These are phyloP conservation scores for Psephotus haematonotus DNA, from an alignment of 2,113 vertebrate genomes.

Conservation along the genomic window DNA sequence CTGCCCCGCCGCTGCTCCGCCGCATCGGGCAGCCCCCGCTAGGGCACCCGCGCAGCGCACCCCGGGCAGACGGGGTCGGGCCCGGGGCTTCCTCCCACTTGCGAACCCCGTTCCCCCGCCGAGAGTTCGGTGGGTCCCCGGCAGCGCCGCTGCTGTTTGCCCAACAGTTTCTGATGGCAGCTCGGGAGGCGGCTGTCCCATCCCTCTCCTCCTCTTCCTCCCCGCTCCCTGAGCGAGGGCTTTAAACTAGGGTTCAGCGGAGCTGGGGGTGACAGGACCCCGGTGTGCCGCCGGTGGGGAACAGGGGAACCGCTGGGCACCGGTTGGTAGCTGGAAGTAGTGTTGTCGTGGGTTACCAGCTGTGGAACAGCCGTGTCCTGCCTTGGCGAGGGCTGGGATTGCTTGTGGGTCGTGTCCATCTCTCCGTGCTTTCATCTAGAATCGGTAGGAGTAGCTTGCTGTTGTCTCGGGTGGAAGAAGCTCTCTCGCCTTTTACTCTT, in stretches of 20 bases:
- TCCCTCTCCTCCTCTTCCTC: not conserved
- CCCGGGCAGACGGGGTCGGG: not conserved
- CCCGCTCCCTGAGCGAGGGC: not conserved
- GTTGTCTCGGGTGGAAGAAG: not conserved
- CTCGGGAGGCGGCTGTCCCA: slow-evolving; percentile 16
- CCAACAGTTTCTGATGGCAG: not conserved
- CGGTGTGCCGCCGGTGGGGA: not conserved
- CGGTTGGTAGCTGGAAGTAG: not conserved
- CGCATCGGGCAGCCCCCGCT: not conserved
- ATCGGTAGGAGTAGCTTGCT: not conserved
- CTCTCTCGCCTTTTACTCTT: not conserved
- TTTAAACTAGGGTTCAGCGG: not conserved
- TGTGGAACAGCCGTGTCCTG: not conserved
- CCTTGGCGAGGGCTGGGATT: not conserved
- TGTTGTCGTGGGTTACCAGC: not conserved
- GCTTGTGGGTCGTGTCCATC: not conserved
- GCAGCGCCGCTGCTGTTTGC: not conserved
- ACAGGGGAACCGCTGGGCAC: not conserved
- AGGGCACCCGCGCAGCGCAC: not conserved
- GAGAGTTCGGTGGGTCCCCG: not conserved
- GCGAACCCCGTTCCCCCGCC: not conserved
- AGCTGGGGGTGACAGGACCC: not conserved
- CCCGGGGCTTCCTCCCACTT: not conserved
- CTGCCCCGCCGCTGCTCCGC: not conserved
- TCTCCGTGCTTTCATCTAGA: not conserved